Percentiles rank a stretch among this genome's conserved stretches.
Evolutionary conservation across 35 echinoderm and acorn worm genomes (phyloP).

Genomic region (Nesometra sesokonis): DNA sequence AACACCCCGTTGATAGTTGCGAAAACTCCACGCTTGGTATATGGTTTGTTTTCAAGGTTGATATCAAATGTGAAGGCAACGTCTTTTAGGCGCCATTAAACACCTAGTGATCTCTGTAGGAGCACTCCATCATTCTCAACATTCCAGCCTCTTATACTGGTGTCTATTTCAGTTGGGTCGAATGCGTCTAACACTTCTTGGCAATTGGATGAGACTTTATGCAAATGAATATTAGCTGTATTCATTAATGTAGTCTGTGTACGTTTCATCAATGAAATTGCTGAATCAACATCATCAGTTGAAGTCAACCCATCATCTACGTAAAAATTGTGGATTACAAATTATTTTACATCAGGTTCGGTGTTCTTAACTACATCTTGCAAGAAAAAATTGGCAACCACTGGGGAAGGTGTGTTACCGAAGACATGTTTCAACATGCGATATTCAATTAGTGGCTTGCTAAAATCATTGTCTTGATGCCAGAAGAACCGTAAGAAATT

Average conservation of each 20-base stretch:
- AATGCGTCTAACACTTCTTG: conserved; percentile 18
- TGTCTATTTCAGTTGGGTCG: background rate
- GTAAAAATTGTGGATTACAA: conserved; percentile 8
- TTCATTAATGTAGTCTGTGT: background rate
- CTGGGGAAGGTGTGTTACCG: conserved; percentile 17
- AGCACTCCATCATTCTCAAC: background rate
- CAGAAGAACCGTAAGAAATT: conserved; percentile 39
- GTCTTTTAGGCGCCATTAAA: conserved; percentile 9
- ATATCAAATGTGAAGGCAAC: conserved; percentile 13
- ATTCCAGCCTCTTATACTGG: background rate
- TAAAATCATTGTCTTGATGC: conserved; percentile 24
- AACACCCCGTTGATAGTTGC: conserved; percentile 20
- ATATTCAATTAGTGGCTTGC: conserved; percentile 3
- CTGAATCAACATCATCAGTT: background rate
- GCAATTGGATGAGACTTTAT: conserved; percentile 11
- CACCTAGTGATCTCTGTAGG: conserved; percentile 2
- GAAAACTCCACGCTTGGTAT: conserved; percentile 25
- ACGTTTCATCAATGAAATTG: background rate
- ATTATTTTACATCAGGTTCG: background rate
- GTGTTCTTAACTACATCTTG: background rate
- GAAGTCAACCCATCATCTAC: conserved; percentile 20
- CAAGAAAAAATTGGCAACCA: background rate
- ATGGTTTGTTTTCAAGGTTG: background rate
- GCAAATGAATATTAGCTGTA: conserved; percentile 2
- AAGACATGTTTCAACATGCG: conserved; percentile 26